Evolutionary conservation across 2,888 invertebrate species (phyloP), one percentile per base, ranked within the genome.

Genomic region (Agrilus cyanescens): DNA sequence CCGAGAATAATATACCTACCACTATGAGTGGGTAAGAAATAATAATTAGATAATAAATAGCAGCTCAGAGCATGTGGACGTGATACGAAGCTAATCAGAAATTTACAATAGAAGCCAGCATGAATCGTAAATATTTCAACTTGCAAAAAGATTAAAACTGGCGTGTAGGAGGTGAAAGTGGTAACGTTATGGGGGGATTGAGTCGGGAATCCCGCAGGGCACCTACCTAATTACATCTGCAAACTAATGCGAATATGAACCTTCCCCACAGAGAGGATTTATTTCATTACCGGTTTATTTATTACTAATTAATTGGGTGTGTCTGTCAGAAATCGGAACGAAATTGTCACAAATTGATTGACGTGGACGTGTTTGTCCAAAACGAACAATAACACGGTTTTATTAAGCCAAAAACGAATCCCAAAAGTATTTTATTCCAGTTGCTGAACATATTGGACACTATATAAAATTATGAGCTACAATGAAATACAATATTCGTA

Each of bases 221-320:
- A 48, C 50, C 46, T 50, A 47, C 51, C 55, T 53, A 55, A 55
- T 55, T 55, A 53, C 53, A 47, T 51, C 53, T 49, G 53, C 49
- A 47, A 47, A 51, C 50, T 53, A 53, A 53, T 51, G 53, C 50
- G 52, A 49, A 53, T 52, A 48, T 46, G 47, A 47, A 38, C 39
- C 37, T 46, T 48, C 52, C 50, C 55, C 51, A 49, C 49, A 40
- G 52, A 34, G 47, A 49, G 48, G 55, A 59, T 58, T 59, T 59
- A 59, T 59, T 56, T 53, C 55, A 55, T 57, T 56, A 55, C 50
- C 46, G 49, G 50, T 49, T 59, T 55, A 57, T 59, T 58, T 59
- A 59, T 57, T 56, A 56, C 54, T 59, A 58, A 59, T 59, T 59
- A 59, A 58, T 58, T 52, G 50, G 50, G 53, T 45, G 44, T 49